Percentiles rank a stretch among this genome's conserved stretches.
phyloP scores from a whole-genome alignment of 2,888 invertebrate species.

The Amiota mariae region DNA sequence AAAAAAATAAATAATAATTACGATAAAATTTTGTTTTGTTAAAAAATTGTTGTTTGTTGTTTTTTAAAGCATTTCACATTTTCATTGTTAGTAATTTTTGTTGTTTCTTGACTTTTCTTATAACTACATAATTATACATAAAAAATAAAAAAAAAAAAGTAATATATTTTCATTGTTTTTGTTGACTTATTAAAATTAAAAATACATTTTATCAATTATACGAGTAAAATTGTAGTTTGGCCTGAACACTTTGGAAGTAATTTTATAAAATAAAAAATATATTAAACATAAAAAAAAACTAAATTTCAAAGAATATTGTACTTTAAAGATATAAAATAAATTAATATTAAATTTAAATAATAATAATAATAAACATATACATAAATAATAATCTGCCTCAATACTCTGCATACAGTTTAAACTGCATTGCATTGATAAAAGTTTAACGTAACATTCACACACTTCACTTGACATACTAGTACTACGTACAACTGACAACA shows the following conservation, averaged over 20 bases:
- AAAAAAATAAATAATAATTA: too few relatives aligned
- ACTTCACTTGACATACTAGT: too few relatives aligned
- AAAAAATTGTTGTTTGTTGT: too few relatives aligned
- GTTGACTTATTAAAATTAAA: neutral
- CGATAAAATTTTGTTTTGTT: too few relatives aligned
- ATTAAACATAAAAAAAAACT: constrained; percentile 36
- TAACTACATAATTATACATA: neutral
- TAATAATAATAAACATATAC: neutral
- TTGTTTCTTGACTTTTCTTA: constrained; percentile 12
- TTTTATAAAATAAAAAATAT: constrained; percentile 46
- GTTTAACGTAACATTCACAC: too few relatives aligned
- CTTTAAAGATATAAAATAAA: too few relatives aligned
- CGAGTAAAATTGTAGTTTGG: constrained; percentile 53
- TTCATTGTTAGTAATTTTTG: constrained; percentile 12
- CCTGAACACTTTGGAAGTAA: constrained; percentile 66
- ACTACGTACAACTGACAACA: too few relatives aligned
- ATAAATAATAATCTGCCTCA: neutral
- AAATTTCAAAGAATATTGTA: constrained; percentile 39
- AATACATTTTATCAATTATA: too few relatives aligned
- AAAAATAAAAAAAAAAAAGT: constrained; percentile 16
- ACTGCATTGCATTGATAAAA: neutral
- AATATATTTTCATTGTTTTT: neutral
- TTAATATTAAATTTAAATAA: neutral
- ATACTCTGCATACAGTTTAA: neutral
- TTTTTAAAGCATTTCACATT: neutral